Percentiles rank a stretch among this genome's conserved stretches.
phyloP scores from a whole-genome alignment of 2,113 vertebrate genomes.

The Heterocephalus glaber region DNA sequence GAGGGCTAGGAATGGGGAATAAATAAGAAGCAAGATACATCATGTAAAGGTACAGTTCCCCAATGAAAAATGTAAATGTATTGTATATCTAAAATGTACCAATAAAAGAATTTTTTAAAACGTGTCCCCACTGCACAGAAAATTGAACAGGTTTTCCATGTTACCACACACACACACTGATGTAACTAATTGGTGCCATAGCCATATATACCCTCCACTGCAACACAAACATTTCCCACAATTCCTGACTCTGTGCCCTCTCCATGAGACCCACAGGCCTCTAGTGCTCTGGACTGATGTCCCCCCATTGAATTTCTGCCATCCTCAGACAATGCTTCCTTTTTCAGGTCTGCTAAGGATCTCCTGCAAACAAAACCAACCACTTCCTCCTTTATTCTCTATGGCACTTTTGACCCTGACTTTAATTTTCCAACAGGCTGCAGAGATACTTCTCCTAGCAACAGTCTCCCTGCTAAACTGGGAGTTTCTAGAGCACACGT shows the following conservation, averaged over 20 bases:
- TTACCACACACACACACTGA: neutral
- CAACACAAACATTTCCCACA: neutral
- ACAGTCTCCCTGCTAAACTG: neutral
- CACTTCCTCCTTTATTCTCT: neutral
- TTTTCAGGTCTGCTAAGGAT: neutral
- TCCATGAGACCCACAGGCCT: neutral
- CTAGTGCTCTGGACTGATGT: constrained; percentile 27
- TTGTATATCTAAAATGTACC: no score
- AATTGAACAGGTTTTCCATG: neutral
- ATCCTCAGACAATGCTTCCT: neutral
- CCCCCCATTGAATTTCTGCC: constrained; percentile 21
- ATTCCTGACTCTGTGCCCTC: neutral
- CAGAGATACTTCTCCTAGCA: neutral
- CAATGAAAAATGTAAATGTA: no score
- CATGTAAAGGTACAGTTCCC: no score
- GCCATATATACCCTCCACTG: accelerated
- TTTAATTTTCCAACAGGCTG: neutral
- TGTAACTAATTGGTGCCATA: neutral
- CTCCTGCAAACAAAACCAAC: neutral
- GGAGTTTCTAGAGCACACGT: neutral
- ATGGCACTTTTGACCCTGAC: neutral
- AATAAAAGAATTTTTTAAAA: no score
- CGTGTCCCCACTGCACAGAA: neutral
- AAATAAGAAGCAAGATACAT: no score
- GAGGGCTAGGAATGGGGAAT: no score